These are phyloP conservation scores for Reticulitermes lucifugus DNA, from an alignment of 2,888 invertebrate genomes.

Conservation along the genomic window DNA sequence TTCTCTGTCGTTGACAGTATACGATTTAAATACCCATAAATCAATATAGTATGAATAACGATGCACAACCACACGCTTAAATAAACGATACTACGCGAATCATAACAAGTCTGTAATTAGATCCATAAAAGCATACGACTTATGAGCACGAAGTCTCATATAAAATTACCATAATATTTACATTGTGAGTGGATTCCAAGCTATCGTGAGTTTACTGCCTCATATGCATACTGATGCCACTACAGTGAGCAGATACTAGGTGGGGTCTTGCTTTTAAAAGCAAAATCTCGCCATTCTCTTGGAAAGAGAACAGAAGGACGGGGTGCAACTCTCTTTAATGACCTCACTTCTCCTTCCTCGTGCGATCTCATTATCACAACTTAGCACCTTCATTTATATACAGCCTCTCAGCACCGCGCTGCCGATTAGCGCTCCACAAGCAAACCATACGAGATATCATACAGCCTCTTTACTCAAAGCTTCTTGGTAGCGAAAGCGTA, in stretches of 20 bases:
- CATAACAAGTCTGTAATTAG: not conserved
- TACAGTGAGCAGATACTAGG: not conserved
- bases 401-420: not conserved
- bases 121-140: not conserved
- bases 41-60: too few relatives aligned
- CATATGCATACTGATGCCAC: conserved; percentile 19
- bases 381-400: conserved; percentile 29
- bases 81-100: not conserved
- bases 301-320: not conserved
- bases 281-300: not conserved
- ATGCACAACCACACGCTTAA: not conserved
- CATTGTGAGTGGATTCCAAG: not conserved
- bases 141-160: not conserved
- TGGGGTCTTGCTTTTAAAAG: not conserved
- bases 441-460: too few relatives aligned
- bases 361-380: conserved; percentile 22
- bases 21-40: not conserved
- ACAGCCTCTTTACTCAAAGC: too few relatives aligned
- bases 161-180: conserved; percentile 19
- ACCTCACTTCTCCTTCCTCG: not conserved
- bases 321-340: not conserved
- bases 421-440: too few relatives aligned
- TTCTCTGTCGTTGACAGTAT: too few relatives aligned
- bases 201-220: not conserved
- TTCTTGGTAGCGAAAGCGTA: too few relatives aligned